Evolutionary conservation across 2,113 vertebrate genomes (phyloP).

Genomic region (Hiodon tergisus): DNA sequence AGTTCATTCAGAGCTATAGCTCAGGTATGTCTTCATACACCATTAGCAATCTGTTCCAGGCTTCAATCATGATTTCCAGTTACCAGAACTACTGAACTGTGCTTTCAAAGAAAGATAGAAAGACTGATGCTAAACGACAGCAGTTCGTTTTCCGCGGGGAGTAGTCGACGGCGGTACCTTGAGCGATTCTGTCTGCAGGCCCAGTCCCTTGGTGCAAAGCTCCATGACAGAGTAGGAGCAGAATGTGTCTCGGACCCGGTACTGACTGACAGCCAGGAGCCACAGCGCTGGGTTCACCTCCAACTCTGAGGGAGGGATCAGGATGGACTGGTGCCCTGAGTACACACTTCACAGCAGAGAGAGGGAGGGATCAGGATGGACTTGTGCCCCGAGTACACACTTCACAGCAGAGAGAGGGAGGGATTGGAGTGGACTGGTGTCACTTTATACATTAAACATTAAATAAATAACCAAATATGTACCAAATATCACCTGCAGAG

Average conservation of each 20-base stretch:
- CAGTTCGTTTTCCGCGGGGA: too few relatives aligned
- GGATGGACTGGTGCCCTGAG: slow-evolving; percentile 95
- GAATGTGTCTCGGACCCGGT: slow-evolving; percentile 94
- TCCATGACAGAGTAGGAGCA: slow-evolving; percentile 99
- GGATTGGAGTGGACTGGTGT: background rate
- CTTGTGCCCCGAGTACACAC: slow-evolving; percentile 77
- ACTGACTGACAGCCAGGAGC: slow-evolving; percentile 97
- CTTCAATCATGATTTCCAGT: too few relatives aligned
- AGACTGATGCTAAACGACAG: too few relatives aligned
- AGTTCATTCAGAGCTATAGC: too few relatives aligned
- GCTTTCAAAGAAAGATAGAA: too few relatives aligned
- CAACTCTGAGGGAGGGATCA: slow-evolving; percentile 94
- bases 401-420: slow-evolving; percentile 50
- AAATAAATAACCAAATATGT: too few relatives aligned
- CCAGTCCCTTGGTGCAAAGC: slow-evolving; percentile 95
- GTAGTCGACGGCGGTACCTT: slow-evolving; percentile 69
- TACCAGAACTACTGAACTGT: too few relatives aligned
- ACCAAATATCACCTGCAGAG: too few relatives aligned
- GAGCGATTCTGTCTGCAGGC: slow-evolving; percentile 91
- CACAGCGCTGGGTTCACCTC: slow-evolving; percentile 92
- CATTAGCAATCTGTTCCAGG: too few relatives aligned
- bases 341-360: slow-evolving; percentile 78
- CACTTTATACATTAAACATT: too few relatives aligned
- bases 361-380: slow-evolving; percentile 70
- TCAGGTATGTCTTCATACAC: too few relatives aligned